A percentile compares a stretch with the other conserved stretches of the same genome.
Evolutionary conservation across 2,888 invertebrate species (phyloP).

Genomic region (Diploptera punctata): DNA sequence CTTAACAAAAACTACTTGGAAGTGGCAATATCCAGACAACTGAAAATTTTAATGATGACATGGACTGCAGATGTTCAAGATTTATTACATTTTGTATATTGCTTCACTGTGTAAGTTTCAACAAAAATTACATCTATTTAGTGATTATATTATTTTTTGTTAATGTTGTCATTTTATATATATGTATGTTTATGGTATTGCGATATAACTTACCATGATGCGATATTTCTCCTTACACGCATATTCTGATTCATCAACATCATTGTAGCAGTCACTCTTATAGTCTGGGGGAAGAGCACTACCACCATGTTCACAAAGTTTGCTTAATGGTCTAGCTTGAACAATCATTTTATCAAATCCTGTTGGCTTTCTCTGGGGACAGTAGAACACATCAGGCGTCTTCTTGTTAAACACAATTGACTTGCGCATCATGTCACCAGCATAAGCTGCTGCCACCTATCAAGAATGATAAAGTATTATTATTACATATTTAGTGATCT

Average conservation of each 20-base stretch:
- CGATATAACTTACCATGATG: constrained; percentile 75
- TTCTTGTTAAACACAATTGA: constrained; percentile 81
- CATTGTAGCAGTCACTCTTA: constrained; percentile 80
- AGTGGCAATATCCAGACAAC: too few relatives aligned
- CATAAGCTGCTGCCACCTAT: constrained; percentile 50
- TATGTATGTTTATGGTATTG: not conserved
- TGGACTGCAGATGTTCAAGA: too few relatives aligned
- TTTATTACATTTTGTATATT: too few relatives aligned
- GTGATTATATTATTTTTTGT: not conserved
- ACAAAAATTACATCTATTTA: not conserved
- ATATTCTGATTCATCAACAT: constrained; percentile 78
- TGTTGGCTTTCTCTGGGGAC: constrained; percentile 78
- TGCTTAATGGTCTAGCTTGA: constrained; percentile 69
- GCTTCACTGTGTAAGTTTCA: not conserved
- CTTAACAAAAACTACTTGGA: too few relatives aligned
- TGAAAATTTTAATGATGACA: too few relatives aligned
- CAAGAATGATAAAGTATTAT: too few relatives aligned
- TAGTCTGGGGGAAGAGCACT: constrained; percentile 72
- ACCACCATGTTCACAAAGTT: constrained; percentile 77
- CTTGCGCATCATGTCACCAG: constrained; percentile 77
- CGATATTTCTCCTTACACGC: constrained; percentile 82
- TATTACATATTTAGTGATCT: too few relatives aligned
- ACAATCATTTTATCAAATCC: constrained; percentile 77
- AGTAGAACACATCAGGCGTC: constrained; percentile 80
- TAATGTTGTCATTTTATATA: too few relatives aligned